A percentile compares a stretch with the other conserved stretches of the same genome.
These are phyloP conservation scores for Cephalopachus bancanus DNA, from an alignment of 2,797 vertebrate genomes.

Conservation along the genomic window DNA sequence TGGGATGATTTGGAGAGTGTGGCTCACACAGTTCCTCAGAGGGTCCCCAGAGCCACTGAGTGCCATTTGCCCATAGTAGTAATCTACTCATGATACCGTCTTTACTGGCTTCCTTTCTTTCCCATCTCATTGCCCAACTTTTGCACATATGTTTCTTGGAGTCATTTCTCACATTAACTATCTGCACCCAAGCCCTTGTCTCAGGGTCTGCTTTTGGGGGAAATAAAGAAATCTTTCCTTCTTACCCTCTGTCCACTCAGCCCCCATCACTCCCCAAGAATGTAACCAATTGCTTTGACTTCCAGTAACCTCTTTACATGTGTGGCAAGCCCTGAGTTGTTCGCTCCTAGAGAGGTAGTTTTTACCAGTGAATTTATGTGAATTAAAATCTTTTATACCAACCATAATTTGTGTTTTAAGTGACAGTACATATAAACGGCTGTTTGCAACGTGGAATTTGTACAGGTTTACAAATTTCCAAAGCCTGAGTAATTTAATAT, in stretches of 20 bases:
- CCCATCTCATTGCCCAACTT: not conserved
- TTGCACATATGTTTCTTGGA: not conserved
- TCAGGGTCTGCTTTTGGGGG: too few relatives aligned
- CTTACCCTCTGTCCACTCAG: not conserved
- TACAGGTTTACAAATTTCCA: constrained; percentile 77
- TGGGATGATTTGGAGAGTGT: not conserved
- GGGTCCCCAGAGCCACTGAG: too few relatives aligned
- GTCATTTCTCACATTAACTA: not conserved
- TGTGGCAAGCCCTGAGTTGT: not conserved
- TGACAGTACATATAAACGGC: constrained; percentile 56
- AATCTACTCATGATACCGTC: not conserved
- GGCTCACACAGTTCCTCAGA: not conserved
- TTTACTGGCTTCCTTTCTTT: not conserved
- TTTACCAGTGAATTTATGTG: constrained; percentile 49
- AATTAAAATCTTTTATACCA: constrained; percentile 71
- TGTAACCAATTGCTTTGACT: not conserved
- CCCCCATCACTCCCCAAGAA: not conserved
- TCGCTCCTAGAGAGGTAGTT: not conserved
- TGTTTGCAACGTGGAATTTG: constrained; percentile 77
- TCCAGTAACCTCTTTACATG: not conserved
- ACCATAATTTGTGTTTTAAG: constrained; percentile 79
- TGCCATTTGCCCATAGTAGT: not conserved
- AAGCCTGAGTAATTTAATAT: constrained; percentile 78
- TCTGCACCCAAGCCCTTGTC: too few relatives aligned
- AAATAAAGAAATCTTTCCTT: not conserved